Evolutionary conservation across 2,797 vertebrate species (phyloP), one percentile per base, ranked within the genome.

Genomic region (Pempheris klunzingeri): DNA sequence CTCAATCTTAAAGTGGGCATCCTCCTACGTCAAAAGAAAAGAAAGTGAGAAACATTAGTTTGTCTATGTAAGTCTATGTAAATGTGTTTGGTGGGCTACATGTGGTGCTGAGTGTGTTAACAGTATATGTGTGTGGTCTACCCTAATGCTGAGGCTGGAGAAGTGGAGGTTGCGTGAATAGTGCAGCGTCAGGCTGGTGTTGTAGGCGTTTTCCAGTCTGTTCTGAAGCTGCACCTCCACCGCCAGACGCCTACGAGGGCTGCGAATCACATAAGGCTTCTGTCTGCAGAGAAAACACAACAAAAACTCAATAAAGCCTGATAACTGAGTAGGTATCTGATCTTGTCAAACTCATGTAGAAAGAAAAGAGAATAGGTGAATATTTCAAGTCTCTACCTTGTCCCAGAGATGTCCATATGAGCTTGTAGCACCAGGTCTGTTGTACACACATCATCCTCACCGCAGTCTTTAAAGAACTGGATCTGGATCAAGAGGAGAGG

Each of bases 381-480:
- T 43, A 17, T 75, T 17, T 70, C 2, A 34, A 7, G 61, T 47
- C 17, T 46, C 1, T 92, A 98, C 98, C 96, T 96, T 62, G 97
- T 96, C 59, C 97, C 97, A 12, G 75, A 82, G 61, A 98, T 91
- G 92, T 98, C 96, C 94, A 96, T 96, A n/a, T 86, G 90, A 17
- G 96, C 97, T 63, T 88, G 83, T 46, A 99, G 94, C 73, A 95
- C 95, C 88, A 99, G 88, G 77, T 99, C 95, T 0, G 98, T 94
- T 38, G 97, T 86, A 7, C 98, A 99, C 76, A 97, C 95, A 0
- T 99, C 92, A 17, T 99, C 98, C 5, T 97, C 96, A 0, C 98
- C 98, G 0, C 98, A 99, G 63, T 99, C 98, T 93, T 98, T 99
- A 39, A 97, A 98, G 92, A 99, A 99, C 0, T 96, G 94, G 83